Percentiles rank a stretch among this genome's conserved stretches.
phyloP scores from a whole-genome alignment of 2,797 vertebrate species.

The Podargus strigoides region DNA sequence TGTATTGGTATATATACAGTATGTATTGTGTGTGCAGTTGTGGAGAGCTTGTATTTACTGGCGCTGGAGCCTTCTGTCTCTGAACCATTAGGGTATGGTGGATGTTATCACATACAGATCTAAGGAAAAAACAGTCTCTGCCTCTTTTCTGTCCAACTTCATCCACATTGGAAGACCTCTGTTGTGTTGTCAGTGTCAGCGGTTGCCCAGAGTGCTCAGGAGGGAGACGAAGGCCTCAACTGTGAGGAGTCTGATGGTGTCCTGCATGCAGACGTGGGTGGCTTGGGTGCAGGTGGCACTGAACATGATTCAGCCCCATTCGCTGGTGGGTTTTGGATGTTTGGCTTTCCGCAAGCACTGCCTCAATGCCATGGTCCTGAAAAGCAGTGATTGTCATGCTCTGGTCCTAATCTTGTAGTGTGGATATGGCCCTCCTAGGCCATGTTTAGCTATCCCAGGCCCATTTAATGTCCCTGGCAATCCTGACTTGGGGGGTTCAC shows the following conservation, averaged over 20 bases:
- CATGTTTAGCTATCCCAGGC: background rate
- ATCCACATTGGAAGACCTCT: background rate
- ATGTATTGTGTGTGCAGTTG: background rate
- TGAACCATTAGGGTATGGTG: background rate
- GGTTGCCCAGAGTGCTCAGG: background rate
- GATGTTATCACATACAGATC: background rate
- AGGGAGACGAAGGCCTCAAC: rapidly evolving
- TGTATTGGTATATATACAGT: background rate
- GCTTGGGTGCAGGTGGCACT: too few species aligned
- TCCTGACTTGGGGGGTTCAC: background rate
- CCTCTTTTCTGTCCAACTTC: background rate
- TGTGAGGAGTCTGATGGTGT: background rate
- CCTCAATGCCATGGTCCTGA: background rate
- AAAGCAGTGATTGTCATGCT: background rate
- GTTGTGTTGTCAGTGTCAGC: rapidly evolving
- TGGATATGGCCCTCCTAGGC: background rate
- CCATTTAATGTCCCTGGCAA: background rate
- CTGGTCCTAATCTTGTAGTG: background rate
- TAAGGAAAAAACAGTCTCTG: background rate
- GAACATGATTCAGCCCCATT: rapidly evolving
- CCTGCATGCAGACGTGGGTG: background rate
- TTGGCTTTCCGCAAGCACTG: background rate
- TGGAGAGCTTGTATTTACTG: background rate
- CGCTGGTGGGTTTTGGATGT: background rate
- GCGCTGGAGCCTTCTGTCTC: background rate